These are phyloP conservation scores for Dicrurus megarhynchus DNA, from an alignment of 2,113 vertebrate species.

Conservation along the genomic window DNA sequence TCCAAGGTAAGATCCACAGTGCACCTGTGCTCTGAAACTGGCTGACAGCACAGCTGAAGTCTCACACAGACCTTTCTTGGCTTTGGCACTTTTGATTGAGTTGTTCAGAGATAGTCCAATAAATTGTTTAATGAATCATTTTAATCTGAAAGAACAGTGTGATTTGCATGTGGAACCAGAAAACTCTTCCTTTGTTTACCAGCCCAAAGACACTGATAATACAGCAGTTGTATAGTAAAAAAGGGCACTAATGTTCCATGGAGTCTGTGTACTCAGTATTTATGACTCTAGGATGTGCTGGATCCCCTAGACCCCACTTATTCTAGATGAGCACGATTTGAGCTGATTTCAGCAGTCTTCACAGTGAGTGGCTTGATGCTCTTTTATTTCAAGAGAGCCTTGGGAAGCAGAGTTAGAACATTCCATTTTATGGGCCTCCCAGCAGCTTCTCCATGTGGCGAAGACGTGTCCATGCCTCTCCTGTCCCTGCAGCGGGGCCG, in stretches of 20 bases:
- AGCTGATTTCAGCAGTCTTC: background rate
- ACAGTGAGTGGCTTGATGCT: background rate
- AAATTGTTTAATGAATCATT: background rate
- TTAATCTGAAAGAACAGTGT: background rate
- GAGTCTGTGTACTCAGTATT: background rate
- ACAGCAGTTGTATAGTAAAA: background rate
- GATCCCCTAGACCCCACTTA: background rate
- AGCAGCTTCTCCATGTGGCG: background rate
- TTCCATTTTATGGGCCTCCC: background rate
- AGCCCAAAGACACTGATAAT: background rate
- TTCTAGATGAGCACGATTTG: background rate
- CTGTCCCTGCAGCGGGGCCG: background rate
- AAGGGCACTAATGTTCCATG: background rate
- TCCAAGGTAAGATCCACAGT: background rate
- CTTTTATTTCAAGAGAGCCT: background rate
- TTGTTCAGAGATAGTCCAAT: background rate
- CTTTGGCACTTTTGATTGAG: background rate
- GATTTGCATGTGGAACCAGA: background rate
- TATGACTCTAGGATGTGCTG: background rate
- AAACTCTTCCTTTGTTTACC: background rate
- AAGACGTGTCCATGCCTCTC: background rate
- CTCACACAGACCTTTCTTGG: background rate
- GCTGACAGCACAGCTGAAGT: background rate
- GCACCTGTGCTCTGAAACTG: background rate
- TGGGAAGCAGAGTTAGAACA: background rate